These are phyloP conservation scores for Carlito syrichta DNA, from an alignment of 2,113 vertebrate species.

Conservation along the genomic window DNA sequence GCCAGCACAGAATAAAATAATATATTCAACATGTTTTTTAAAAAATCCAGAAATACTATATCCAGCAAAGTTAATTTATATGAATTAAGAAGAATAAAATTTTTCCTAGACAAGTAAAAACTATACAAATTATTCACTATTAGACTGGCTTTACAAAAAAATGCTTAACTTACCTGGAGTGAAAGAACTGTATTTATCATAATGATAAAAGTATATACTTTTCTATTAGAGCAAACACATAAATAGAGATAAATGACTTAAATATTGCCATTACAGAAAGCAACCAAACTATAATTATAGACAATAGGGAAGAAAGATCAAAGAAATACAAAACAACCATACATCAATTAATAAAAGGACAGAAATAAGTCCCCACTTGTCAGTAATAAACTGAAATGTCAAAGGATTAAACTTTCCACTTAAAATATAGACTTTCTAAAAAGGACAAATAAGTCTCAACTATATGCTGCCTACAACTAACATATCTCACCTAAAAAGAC, in stretches of 20 bases:
- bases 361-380: not conserved
- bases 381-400: not conserved
- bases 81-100: not conserved
- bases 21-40: not conserved
- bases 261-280: not conserved
- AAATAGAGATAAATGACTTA: not conserved
- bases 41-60: too few species aligned
- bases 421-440: not conserved
- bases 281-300: not conserved
- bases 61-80: not conserved
- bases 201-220: not conserved
- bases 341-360: not conserved
- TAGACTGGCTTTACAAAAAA: not conserved
- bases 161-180: not conserved
- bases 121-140: not conserved
- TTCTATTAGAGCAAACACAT: not conserved
- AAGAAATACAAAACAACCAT: not conserved
- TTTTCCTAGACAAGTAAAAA: not conserved
- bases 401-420: not conserved
- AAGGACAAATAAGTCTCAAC: not conserved
- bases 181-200: not conserved
- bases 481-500: not conserved
- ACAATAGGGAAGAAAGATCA: not conserved
- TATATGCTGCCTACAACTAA: not conserved
- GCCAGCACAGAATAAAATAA: not conserved